These are phyloP conservation scores for Zaprionus obscuricornis DNA, from an alignment of 2,888 invertebrate species.

Conservation along the genomic window DNA sequence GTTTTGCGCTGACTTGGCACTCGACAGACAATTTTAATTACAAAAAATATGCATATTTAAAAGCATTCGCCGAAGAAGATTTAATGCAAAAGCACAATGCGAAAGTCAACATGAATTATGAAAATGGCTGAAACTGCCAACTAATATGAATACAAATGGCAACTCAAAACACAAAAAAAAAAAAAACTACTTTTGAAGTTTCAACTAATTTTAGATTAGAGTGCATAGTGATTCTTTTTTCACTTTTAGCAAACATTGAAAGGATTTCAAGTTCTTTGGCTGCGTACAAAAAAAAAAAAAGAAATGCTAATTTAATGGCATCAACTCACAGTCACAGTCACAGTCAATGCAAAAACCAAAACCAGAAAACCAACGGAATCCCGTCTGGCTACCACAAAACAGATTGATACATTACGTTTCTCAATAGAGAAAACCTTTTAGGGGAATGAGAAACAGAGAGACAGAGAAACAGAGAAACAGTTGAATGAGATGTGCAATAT, in stretches of 20 bases:
- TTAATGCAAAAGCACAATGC: conserved; percentile 42
- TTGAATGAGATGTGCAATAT: conserved; percentile 2
- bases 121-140: conserved; percentile 51
- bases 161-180: not conserved
- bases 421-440: no score
- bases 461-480: conserved; percentile 4
- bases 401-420: conserved; percentile 75
- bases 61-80: conserved; percentile 43
- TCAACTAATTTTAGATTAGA: not conserved
- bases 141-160: conserved; percentile 35
- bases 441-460: conserved; percentile 25
- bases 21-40: conserved; percentile 63
- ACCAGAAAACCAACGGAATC: conserved; percentile 53
- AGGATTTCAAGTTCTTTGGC: no score
- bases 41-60: conserved; percentile 73
- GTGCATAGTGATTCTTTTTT: no score
- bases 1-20: conserved; percentile 60
- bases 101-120: no score
- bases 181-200: no score
- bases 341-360: conserved; percentile 39
- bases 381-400: no score
- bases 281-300: not conserved
- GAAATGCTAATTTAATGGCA: conserved; percentile 57
- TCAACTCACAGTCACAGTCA: no score
- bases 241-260: no score